Evolutionary conservation across 2,888 invertebrate genomes (phyloP).

Genomic region (Salpingus planirostris): DNA sequence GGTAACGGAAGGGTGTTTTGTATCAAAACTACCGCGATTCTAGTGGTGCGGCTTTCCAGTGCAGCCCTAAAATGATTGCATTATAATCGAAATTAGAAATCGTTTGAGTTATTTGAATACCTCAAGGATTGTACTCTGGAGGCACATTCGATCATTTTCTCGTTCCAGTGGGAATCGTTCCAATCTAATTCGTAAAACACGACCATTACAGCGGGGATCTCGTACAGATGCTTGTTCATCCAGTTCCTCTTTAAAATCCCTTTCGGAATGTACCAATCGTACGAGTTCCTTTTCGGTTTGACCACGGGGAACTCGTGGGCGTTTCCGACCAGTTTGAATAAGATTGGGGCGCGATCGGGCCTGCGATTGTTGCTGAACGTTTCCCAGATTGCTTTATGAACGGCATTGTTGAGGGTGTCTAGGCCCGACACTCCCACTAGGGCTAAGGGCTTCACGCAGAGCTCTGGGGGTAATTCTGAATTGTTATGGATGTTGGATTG

Average conservation of each 20-base stretch:
- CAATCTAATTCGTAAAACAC: slow-evolving; percentile 96
- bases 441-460: slow-evolving; percentile 75
- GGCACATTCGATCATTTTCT: slow-evolving; percentile 90
- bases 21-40: slow-evolving; percentile 81
- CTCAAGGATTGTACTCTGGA: slow-evolving; percentile 75
- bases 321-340: slow-evolving; percentile 71
- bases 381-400: slow-evolving; percentile 91
- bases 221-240: slow-evolving; percentile 86
- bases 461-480: slow-evolving; percentile 66
- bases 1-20: slow-evolving; percentile 74
- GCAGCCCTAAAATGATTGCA: slow-evolving; percentile 55
- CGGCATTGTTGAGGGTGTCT: slow-evolving; percentile 72
- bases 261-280: slow-evolving; percentile 92
- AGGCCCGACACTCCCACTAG: slow-evolving; percentile 83
- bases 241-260: slow-evolving; percentile 92
- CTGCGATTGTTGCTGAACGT: slow-evolving; percentile 77
- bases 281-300: slow-evolving; percentile 79
- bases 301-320: slow-evolving; percentile 82
- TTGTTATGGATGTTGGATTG: slow-evolving; percentile 21
- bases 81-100: no score
- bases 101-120: slow-evolving; percentile 27
- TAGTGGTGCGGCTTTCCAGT: slow-evolving; percentile 62
- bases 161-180: slow-evolving; percentile 91
- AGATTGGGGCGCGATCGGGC: slow-evolving; percentile 71
- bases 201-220: slow-evolving; percentile 87